These are phyloP conservation scores for Eupithecia vulgata DNA, from an alignment of 2,888 invertebrate species.

Conservation along the genomic window DNA sequence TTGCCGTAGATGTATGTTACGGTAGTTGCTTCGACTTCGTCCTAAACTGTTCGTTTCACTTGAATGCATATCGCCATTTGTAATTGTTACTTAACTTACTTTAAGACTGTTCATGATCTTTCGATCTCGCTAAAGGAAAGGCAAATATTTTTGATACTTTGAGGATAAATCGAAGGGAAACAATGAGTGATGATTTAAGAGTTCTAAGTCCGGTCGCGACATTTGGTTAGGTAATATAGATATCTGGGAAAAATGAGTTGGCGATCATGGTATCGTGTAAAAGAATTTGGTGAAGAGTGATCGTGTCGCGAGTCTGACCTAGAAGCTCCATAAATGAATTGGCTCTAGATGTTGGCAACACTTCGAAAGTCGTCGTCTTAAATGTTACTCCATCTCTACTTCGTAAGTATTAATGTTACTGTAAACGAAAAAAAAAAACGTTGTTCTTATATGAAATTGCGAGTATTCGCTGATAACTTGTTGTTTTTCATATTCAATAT, in stretches of 20 bases:
- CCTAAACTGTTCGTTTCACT: constrained; percentile 76
- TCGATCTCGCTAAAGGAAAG: constrained; percentile 83
- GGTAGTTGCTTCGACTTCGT: constrained; percentile 76
- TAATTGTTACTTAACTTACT: constrained; percentile 84
- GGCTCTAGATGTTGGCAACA: constrained; percentile 43
- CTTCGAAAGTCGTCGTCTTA: constrained; percentile 45
- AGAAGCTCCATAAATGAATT: constrained; percentile 45
- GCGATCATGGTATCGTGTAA: constrained; percentile 10
- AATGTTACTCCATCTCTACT: constrained; percentile 65
- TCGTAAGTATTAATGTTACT: constrained; percentile 79
- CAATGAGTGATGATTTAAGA: constrained; percentile 60
- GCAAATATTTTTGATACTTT: constrained; percentile 84
- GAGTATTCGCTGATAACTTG: constrained; percentile 81
- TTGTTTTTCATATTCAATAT: constrained; percentile 83
- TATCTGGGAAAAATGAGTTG: background rate
- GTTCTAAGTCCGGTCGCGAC: constrained; percentile 33
- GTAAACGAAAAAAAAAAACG: constrained; percentile 79
- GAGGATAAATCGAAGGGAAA: constrained; percentile 81
- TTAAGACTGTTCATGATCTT: constrained; percentile 83
- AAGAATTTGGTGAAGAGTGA: constrained; percentile 22
- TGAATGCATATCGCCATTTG: constrained; percentile 81
- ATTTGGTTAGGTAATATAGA: constrained; percentile 29
- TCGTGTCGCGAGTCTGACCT: constrained; percentile 30
- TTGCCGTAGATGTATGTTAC: constrained; percentile 71
- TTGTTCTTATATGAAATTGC: constrained; percentile 82